phyloP scores from a whole-genome alignment of 2,888 invertebrate genomes.

The Drosophila algonquin region DNA sequence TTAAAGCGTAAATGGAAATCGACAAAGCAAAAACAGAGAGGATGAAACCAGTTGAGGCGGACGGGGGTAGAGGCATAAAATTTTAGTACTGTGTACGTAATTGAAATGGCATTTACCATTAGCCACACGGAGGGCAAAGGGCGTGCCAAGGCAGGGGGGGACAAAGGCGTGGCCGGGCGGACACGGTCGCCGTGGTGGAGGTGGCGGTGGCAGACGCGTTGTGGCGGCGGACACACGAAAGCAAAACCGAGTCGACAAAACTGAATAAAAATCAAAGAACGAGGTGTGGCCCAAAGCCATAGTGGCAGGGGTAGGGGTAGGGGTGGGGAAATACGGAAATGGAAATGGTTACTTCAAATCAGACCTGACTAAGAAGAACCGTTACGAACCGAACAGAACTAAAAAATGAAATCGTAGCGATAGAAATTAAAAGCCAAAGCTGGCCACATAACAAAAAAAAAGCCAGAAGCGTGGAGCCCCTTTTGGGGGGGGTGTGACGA shows the following conservation, averaged over 20 bases:
- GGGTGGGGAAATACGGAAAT: constrained; percentile 29
- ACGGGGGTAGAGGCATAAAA: constrained; percentile 63
- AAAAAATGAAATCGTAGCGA: constrained; percentile 50
- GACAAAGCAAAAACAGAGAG: constrained; percentile 48
- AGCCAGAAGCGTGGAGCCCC: constrained; percentile 2
- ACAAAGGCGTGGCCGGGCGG: constrained; percentile 62
- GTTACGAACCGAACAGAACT: constrained; percentile 8
- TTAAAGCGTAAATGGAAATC: constrained; percentile 73
- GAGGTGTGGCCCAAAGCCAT: constrained; percentile 64
- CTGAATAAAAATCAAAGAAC: constrained; percentile 76
- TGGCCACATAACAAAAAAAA: constrained; percentile 24
- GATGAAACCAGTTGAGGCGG: background rate
- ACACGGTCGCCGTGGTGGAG: constrained; percentile 24
- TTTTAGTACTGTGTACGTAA: constrained; percentile 77
- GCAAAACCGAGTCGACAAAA: constrained; percentile 63
- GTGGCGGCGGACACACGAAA: constrained; percentile 55
- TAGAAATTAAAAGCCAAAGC: constrained; percentile 56
- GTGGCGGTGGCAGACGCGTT: constrained; percentile 27
- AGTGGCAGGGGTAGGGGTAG: background rate
- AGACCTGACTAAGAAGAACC: constrained; percentile 16
- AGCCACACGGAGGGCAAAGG: constrained; percentile 49
- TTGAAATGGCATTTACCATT: constrained; percentile 78
- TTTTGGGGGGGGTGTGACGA: background rate
- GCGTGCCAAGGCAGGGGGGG: constrained; percentile 44
- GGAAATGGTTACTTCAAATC: constrained; percentile 62